Evolutionary conservation across 2,113 vertebrate genomes (phyloP).

Genomic region (Daubentonia madagascariensis): DNA sequence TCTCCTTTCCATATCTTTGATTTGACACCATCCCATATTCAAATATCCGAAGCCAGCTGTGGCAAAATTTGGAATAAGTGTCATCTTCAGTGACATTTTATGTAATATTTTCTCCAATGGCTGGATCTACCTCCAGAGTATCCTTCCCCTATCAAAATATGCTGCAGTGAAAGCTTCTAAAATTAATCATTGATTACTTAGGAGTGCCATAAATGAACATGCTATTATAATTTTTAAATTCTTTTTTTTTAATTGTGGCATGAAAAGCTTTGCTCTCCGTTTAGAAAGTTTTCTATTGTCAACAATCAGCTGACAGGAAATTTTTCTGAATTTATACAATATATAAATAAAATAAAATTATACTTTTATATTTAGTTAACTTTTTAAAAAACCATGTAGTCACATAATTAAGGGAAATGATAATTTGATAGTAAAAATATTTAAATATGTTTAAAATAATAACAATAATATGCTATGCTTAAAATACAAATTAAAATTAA

Average conservation of each 20-base stretch:
- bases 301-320: not conserved
- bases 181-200: not conserved
- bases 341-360: not conserved
- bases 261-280: not conserved
- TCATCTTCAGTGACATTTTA: not conserved
- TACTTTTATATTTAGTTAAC: not conserved
- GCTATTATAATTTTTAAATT: not conserved
- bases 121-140: not conserved
- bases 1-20: not conserved
- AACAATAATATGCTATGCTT: not conserved
- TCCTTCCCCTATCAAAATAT: not conserved
- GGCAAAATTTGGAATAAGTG: not conserved
- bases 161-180: not conserved
- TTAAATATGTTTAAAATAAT: conserved; percentile 23
- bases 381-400: not conserved
- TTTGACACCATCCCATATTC: not conserved
- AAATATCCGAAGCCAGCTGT: not conserved
- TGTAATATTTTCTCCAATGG: not conserved
- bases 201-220: not conserved
- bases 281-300: not conserved
- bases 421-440: not conserved
- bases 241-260: not conserved
- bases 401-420: not conserved
- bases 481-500: not conserved
- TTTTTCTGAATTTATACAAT: not conserved